Evolutionary conservation across 1,140 invertebrate genomes (phyloP).

Genomic region (Sitobion miscanthi): DNA sequence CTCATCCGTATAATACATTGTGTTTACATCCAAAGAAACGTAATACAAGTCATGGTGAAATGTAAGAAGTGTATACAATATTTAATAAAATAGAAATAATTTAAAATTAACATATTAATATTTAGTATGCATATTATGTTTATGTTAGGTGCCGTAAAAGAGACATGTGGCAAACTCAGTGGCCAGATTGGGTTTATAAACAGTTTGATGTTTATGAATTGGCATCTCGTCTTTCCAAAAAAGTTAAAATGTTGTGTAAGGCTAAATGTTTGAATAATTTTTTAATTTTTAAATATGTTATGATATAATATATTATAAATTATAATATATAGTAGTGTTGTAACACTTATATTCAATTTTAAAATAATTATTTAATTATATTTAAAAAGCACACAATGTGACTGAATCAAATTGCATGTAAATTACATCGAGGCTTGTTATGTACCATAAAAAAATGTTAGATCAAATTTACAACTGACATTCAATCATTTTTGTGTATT

Average conservation of each 20-base stretch:
- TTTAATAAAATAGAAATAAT: background rate
- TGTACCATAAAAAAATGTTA: background rate
- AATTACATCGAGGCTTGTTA: too few species aligned
- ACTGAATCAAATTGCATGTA: too few species aligned
- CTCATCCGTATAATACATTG: background rate
- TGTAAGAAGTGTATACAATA: background rate
- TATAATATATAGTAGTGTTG: background rate
- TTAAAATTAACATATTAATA: background rate
- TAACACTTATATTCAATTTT: too few species aligned
- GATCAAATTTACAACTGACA: background rate
- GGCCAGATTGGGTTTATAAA: conserved; percentile 51
- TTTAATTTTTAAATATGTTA: background rate
- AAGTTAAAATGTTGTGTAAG: conserved; percentile 49
- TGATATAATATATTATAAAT: background rate
- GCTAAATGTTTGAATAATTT: background rate
- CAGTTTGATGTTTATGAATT: conserved; percentile 42
- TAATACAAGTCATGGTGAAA: background rate
- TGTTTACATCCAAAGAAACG: conserved; percentile 46
- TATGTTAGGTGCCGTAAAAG: conserved; percentile 30
- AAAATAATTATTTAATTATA: too few species aligned
- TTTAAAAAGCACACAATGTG: too few species aligned
- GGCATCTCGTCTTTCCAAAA: background rate
- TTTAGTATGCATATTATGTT: background rate
- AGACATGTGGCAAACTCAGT: conserved; percentile 49
- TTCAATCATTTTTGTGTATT: background rate